phyloP scores from a whole-genome alignment of 2,797 vertebrate species.

The Choloepus didactylus region DNA sequence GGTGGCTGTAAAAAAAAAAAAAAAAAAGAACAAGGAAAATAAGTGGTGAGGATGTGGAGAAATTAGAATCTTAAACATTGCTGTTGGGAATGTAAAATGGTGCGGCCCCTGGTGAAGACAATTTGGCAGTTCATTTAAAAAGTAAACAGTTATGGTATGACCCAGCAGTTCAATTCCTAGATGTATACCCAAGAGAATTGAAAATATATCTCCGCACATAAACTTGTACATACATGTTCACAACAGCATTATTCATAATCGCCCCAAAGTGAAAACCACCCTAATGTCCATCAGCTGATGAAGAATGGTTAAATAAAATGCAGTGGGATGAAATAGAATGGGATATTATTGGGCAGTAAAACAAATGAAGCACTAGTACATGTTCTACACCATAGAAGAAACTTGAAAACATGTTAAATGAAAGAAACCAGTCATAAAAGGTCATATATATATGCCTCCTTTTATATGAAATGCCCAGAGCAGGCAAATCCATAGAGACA shows the following conservation, averaged over 20 bases:
- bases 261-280: neutral
- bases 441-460: neutral
- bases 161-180: neutral
- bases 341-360: neutral
- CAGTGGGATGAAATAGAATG: neutral
- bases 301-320: neutral
- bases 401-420: neutral
- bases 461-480: constrained; percentile 7
- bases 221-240: neutral
- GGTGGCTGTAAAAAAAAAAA: neutral
- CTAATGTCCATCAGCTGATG: neutral
- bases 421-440: neutral
- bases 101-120: neutral
- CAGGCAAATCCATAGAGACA: neutral
- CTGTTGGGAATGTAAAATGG: too few species aligned
- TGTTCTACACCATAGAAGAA: neutral
- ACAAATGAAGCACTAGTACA: neutral
- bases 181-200: neutral
- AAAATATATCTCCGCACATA: neutral
- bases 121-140: neutral
- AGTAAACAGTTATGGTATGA: neutral
- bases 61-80: neutral
- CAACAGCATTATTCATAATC: neutral
- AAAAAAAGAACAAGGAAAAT: too few species aligned
- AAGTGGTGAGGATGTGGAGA: neutral